Evolutionary conservation across 2,888 invertebrate genomes (phyloP).

Genomic region (Labia minor): DNA sequence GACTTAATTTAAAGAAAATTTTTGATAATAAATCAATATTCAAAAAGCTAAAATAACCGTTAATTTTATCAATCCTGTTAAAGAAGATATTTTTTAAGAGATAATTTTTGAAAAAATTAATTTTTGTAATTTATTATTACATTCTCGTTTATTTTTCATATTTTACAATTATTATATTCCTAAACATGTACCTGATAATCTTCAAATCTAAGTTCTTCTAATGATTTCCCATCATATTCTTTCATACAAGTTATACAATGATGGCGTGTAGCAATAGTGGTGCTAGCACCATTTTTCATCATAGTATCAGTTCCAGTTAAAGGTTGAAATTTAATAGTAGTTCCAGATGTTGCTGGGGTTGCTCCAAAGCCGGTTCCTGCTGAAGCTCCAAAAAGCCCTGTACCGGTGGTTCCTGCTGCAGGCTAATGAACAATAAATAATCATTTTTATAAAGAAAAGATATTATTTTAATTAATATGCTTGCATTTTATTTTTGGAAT

Average conservation of each 20-base stretch:
- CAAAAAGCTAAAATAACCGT: too few species aligned
- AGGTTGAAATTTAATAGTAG: conserved; percentile 75
- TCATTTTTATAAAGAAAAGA: conserved; percentile 15
- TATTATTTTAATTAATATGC: neutral
- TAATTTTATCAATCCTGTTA: too few species aligned
- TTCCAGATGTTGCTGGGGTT: conserved; percentile 47
- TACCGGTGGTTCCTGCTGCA: conserved; percentile 19
- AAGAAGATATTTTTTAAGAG: too few species aligned
- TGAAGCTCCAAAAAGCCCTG: conserved; percentile 25
- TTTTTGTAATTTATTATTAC: too few species aligned
- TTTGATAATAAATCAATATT: too few species aligned
- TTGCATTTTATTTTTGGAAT: conserved; percentile 16
- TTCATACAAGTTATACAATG: conserved; percentile 98
- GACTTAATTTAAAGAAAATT: too few species aligned
- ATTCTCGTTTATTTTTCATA: too few species aligned
- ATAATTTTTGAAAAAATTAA: too few species aligned
- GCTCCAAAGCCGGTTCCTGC: conserved; percentile 33
- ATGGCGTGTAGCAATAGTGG: conserved; percentile 82
- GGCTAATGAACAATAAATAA: neutral
- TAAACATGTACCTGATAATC: conserved; percentile 40
- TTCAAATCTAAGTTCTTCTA: conserved; percentile 88
- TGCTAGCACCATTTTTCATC: conserved; percentile 74
- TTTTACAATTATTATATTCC: too few species aligned
- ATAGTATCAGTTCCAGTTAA: conserved; percentile 83
- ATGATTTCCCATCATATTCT: conserved; percentile 87